Evolutionary conservation across 2,113 vertebrate genomes (phyloP).

Genomic region (Microcebus griseorufus): DNA sequence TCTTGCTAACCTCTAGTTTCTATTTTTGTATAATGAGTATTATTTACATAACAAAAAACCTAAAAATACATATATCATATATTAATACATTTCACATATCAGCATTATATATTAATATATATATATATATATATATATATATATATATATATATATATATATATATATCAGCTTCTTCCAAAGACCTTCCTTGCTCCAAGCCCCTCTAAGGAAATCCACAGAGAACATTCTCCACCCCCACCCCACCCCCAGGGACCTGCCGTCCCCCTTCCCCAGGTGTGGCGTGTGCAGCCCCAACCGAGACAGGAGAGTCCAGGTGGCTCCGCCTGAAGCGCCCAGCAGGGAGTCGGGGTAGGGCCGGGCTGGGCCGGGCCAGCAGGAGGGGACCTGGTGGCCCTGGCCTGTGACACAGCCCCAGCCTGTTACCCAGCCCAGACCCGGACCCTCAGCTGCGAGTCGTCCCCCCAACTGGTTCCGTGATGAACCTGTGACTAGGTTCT

Average conservation of each 20-base stretch:
- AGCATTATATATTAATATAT: no score
- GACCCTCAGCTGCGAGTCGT: rapidly evolving
- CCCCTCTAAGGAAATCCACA: not conserved
- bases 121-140: no score
- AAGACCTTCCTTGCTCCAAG: not conserved
- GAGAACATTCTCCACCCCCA: not conserved
- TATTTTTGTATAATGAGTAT: not conserved
- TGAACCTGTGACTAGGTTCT: not conserved
- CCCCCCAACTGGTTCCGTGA: rapidly evolving
- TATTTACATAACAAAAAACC: not conserved
- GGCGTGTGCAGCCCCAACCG: rapidly evolving
- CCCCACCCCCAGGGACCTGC: not conserved
- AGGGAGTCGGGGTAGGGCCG: no score
- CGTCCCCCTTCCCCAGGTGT: not conserved
- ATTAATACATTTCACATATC: no score
- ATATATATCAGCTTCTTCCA: not conserved
- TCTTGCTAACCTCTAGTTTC: not conserved
- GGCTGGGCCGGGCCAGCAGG: not conserved
- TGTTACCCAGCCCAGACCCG: not conserved
- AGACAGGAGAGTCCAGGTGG: not conserved
- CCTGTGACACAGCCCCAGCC: not conserved
- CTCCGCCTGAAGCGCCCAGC: no score
- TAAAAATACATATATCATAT: not conserved
- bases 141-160: no score
- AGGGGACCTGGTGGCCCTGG: not conserved